phyloP scores from a whole-genome alignment of 2,797 vertebrate species.

The Chelonia mydas region DNA sequence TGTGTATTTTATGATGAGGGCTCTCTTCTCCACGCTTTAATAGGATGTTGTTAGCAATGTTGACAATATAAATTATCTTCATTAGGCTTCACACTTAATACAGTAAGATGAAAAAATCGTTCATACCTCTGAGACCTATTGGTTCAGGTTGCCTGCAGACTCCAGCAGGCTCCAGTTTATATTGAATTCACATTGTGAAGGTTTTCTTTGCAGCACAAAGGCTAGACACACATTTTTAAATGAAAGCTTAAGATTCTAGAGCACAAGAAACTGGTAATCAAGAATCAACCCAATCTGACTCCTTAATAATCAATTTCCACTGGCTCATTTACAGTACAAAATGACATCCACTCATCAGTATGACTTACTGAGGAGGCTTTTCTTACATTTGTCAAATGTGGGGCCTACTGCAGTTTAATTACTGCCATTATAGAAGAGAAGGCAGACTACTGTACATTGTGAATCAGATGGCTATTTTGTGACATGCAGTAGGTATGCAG shows the following conservation, averaged over 20 bases:
- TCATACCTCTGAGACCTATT: background rate
- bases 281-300: rapidly evolving
- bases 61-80: background rate
- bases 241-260: background rate
- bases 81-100: background rate
- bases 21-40: background rate
- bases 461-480: background rate
- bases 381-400: background rate
- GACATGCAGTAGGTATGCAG: background rate
- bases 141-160: background rate
- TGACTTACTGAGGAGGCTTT: background rate
- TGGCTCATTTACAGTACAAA: background rate
- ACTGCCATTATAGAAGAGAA: background rate
- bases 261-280: background rate
- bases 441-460: background rate
- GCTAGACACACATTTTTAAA: background rate
- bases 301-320: background rate
- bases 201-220: background rate
- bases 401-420: background rate
- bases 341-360: background rate
- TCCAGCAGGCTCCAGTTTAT: background rate
- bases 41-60: background rate
- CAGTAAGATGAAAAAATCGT: background rate
- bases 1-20: background rate
- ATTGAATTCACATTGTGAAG: background rate